These are phyloP conservation scores for Amphibalanus amphitrite DNA, from an alignment of 1,140 invertebrate genomes.

Conservation along the genomic window DNA sequence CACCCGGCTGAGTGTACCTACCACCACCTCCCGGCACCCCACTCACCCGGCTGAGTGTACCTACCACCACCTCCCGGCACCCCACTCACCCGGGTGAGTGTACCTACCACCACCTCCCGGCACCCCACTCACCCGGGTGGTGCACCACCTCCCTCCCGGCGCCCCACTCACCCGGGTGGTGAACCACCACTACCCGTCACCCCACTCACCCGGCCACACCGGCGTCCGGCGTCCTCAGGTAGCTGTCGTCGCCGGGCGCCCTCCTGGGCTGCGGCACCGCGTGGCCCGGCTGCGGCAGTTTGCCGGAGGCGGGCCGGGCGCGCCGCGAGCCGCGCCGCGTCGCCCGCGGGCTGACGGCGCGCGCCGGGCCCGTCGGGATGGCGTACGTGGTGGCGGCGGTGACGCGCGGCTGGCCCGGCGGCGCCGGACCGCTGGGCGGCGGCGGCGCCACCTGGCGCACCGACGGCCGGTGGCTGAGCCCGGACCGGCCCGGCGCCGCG, in stretches of 20 bases:
- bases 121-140: too few species aligned
- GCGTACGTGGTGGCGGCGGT: conserved; percentile 2
- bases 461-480: conserved; percentile 4
- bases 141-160: too few species aligned
- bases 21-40: too few species aligned
- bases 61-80: too few species aligned
- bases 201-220: background rate
- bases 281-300: background rate
- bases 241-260: background rate
- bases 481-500: conserved; percentile 5
- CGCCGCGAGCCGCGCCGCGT: conserved; percentile 17
- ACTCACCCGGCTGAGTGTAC: too few species aligned
- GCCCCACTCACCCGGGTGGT: too few species aligned
- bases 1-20: too few species aligned
- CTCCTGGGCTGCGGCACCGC: background rate
- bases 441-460: conserved; percentile 24
- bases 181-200: too few species aligned
- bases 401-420: conserved; percentile 30
- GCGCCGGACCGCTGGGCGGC: conserved; percentile 33
- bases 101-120: too few species aligned
- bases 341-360: conserved; percentile 7
- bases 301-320: conserved; percentile 10
- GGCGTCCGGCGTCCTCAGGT: background rate
- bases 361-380: background rate
- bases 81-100: too few species aligned